Percentiles rank a stretch among this genome's conserved stretches.
Evolutionary conservation across 2,797 vertebrate genomes (phyloP).

Genomic region (Pristis pectinata): DNA sequence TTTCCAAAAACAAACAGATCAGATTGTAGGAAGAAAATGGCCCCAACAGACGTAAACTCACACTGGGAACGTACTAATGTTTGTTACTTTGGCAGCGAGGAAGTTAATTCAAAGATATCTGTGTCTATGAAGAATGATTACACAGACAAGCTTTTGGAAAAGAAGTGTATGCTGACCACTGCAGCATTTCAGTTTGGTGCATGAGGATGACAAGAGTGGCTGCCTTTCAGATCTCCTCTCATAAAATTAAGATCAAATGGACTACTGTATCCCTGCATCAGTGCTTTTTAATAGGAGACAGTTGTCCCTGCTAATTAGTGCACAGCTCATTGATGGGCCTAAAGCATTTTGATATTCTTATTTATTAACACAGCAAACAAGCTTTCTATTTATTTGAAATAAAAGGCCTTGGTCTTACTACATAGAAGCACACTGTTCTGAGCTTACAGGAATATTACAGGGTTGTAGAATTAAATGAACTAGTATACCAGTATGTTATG

Average conservation of each 20-base stretch:
- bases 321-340: background rate
- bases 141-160: background rate
- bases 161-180: background rate
- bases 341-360: background rate
- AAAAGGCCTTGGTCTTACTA: background rate
- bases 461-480: background rate
- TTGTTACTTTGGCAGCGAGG: slow-evolving; percentile 1
- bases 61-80: background rate
- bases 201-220: background rate
- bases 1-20: background rate
- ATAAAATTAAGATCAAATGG: background rate
- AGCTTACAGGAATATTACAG: background rate
- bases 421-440: background rate
- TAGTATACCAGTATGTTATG: background rate
- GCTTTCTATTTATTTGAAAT: background rate
- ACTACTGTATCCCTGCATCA: slow-evolving; percentile 18
- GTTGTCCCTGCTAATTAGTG: background rate
- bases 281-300: background rate
- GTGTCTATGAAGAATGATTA: background rate
- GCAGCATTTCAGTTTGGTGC: background rate
- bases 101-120: background rate
- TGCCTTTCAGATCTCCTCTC: background rate
- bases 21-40: background rate
- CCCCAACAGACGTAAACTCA: background rate
- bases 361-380: background rate